phyloP scores from a whole-genome alignment of 2,113 vertebrate genomes.

The Odocoileus virginianus region DNA sequence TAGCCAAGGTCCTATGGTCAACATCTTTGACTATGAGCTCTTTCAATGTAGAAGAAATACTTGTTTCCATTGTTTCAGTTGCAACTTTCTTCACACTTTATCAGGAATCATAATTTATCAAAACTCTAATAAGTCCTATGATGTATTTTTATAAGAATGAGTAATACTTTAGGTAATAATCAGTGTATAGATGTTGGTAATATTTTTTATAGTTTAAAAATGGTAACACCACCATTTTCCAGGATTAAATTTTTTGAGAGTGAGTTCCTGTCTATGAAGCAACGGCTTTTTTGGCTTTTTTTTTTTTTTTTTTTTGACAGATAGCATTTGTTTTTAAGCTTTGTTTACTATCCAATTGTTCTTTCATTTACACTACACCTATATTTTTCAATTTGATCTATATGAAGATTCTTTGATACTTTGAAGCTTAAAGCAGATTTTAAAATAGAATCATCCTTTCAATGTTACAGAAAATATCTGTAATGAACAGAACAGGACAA shows the following conservation, averaged over 20 bases:
- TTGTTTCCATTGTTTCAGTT: not conserved
- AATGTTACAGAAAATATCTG: constrained; percentile 46
- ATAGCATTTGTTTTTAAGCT: not conserved
- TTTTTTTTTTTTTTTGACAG: not conserved
- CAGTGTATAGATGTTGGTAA: not conserved
- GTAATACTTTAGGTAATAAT: constrained; percentile 13
- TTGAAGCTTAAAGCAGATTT: not conserved
- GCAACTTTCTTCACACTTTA: not conserved
- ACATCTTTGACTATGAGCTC: not conserved
- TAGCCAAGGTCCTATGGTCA: not conserved
- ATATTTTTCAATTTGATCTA: not conserved
- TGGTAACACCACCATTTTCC: not conserved
- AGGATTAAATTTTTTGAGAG: not conserved
- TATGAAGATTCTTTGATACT: not conserved
- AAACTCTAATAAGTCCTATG: not conserved
- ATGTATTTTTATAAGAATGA: not conserved
- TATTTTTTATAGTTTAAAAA: constrained; percentile 29
- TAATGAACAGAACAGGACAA: not conserved
- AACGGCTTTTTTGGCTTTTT: not conserved
- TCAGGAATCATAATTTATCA: not conserved
- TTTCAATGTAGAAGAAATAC: not conserved
- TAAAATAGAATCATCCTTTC: not conserved
- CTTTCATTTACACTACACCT: not conserved
- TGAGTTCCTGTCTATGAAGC: not conserved
- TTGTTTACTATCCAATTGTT: not conserved